phyloP scores from a whole-genome alignment of 2,113 vertebrate genomes.

The Campylorhamphus procurvoides region DNA sequence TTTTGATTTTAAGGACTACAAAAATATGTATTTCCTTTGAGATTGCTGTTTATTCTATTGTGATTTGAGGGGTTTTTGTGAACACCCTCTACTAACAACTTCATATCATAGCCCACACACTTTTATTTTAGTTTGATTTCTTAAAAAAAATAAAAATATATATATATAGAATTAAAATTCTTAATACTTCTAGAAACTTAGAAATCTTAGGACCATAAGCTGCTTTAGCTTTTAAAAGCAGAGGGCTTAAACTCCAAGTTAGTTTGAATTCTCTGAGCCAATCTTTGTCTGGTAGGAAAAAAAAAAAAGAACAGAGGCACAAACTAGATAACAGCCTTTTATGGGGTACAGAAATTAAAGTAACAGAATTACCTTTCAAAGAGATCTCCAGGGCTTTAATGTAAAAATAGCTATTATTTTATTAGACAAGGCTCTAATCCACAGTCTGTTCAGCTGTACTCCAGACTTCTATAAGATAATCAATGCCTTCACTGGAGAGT shows the following conservation, averaged over 20 bases:
- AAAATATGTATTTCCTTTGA: background rate
- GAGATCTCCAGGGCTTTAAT: slow-evolving; percentile 69
- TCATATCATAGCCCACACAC: background rate
- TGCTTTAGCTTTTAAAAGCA: slow-evolving; percentile 61
- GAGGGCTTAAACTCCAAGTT: slow-evolving; percentile 62
- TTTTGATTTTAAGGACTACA: background rate
- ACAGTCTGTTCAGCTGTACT: slow-evolving; percentile 56
- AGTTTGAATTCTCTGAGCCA: slow-evolving; percentile 64
- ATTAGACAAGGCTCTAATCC: slow-evolving; percentile 72
- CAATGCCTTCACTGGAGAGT: slow-evolving; percentile 53
- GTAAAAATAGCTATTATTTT: slow-evolving; percentile 77
- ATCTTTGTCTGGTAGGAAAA: slow-evolving; percentile 19
- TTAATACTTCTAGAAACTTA: slow-evolving; percentile 23
- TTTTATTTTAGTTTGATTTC: background rate
- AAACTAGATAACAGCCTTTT: slow-evolving; percentile 72
- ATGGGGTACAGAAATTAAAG: slow-evolving; percentile 72
- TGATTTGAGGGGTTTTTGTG: background rate
- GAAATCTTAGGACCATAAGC: slow-evolving; percentile 47
- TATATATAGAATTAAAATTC: background rate
- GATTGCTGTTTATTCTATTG: background rate
- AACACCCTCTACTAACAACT: background rate
- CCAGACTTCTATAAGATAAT: slow-evolving; percentile 67
- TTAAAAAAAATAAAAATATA: background rate
- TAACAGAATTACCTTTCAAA: slow-evolving; percentile 73
- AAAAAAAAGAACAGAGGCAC: slow-evolving; percentile 47